A percentile compares a stretch with the other conserved stretches of the same genome.
Conservation (phyloP, 23 tunicate species). For the Phallusia fumigata region DNA sequence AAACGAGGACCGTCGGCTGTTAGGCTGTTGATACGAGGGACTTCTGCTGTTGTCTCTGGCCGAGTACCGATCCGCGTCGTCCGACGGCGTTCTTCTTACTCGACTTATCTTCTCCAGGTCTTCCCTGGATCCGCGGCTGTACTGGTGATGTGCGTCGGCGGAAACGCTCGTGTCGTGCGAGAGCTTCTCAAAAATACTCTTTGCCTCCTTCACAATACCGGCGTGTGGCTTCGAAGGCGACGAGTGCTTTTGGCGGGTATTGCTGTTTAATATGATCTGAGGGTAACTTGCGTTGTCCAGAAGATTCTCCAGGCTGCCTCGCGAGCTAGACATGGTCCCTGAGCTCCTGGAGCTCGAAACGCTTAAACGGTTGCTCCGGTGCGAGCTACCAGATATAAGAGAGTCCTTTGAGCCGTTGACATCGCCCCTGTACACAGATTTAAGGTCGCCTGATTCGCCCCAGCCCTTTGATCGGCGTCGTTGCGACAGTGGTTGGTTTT, state of each 20-base stretch:
- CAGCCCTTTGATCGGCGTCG: conserved; percentile 70
- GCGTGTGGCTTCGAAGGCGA: conserved; percentile 42
- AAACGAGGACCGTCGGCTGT: conserved; percentile 13
- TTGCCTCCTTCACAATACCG: conserved; percentile 54
- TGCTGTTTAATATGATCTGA: neutral
- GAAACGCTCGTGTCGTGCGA: conserved; percentile 14
- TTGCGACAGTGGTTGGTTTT: conserved; percentile 24
- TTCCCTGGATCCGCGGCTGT: conserved; percentile 20
- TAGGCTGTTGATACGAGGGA: neutral
- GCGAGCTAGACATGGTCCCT: conserved; percentile 57
- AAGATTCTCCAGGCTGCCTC: conserved; percentile 72
- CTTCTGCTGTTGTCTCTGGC: conserved; percentile 1
- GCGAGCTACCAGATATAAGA: conserved; percentile 53
- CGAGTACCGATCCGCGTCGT: conserved; percentile 10
- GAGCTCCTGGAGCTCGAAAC: conserved; percentile 65
- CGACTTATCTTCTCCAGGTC: conserved; percentile 13
- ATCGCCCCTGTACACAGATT: conserved; percentile 51
- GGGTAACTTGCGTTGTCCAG: conserved; percentile 25
- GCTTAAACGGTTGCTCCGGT: conserved; percentile 47
- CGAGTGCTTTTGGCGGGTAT: neutral
- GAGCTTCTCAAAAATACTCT: conserved; percentile 55
- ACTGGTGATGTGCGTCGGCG: conserved; percentile 6
- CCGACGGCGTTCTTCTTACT: conserved; percentile 22
- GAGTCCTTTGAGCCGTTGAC: conserved; percentile 70
- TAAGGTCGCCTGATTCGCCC: conserved; percentile 81